Conservation (phyloP, 2,113 vertebrate genomes). For the Propithecus coquereli region DNA sequence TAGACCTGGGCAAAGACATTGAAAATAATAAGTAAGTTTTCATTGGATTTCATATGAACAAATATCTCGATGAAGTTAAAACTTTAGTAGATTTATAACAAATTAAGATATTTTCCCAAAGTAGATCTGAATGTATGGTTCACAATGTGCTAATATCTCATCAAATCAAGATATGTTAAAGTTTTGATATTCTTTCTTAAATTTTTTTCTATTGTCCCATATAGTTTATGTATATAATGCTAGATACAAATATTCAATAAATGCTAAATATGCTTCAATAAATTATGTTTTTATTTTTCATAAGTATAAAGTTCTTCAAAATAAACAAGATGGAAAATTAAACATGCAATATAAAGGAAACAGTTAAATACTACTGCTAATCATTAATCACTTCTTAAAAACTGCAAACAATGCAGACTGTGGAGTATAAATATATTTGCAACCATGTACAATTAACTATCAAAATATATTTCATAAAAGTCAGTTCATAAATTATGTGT, state of each 20-base stretch:
- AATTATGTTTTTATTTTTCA: not conserved
- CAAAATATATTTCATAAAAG: not conserved
- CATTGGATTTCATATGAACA: not conserved
- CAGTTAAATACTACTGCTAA: not conserved
- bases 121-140: fast-evolving
- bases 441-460: not conserved
- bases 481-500: not conserved
- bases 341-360: not conserved
- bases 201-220: no score
- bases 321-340: not conserved
- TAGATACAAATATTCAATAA: not conserved
- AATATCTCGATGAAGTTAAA: not conserved
- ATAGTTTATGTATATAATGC: not conserved
- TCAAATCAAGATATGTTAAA: not conserved
- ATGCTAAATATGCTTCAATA: not conserved
- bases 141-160: not conserved
- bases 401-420: not conserved
- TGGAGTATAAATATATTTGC: not conserved
- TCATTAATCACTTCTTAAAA: not conserved
- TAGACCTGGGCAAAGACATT: not conserved
- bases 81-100: not conserved
- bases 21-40: not conserved
- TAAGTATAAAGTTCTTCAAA: not conserved
- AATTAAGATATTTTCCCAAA: not conserved
- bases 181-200: not conserved